phyloP scores from a whole-genome alignment of 2,113 vertebrate species.

The Penelope pileata region DNA sequence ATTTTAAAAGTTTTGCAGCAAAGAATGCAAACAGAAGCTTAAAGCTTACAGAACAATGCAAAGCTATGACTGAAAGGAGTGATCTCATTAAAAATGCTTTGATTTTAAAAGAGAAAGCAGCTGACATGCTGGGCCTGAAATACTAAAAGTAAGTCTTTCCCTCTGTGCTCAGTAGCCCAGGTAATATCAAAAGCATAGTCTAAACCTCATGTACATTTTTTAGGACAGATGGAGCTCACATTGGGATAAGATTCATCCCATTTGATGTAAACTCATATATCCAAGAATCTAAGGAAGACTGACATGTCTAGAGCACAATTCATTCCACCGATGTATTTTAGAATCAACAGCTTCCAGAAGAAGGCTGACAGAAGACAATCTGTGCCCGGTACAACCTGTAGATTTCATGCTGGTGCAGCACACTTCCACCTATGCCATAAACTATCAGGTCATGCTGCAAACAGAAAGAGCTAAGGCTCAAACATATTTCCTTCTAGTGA shows the following conservation, averaged over 20 bases:
- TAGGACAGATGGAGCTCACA: background rate
- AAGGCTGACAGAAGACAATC: background rate
- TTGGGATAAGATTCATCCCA: background rate
- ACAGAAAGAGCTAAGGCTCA: accelerated
- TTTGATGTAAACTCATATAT: background rate
- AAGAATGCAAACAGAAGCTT: background rate
- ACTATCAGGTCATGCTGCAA: background rate
- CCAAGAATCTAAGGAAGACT: background rate
- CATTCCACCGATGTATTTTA: accelerated
- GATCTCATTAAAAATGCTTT: background rate
- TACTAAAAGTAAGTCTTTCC: background rate
- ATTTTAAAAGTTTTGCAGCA: background rate
- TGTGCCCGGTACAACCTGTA: background rate
- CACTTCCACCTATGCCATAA: background rate
- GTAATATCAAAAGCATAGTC: background rate
- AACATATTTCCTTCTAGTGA: background rate
- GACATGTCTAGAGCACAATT: background rate
- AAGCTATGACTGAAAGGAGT: background rate
- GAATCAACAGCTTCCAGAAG: background rate
- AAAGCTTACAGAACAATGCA: background rate
- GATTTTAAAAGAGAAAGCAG: background rate
- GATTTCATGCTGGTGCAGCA: background rate
- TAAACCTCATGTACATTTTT: background rate
- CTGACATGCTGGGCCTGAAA: background rate
- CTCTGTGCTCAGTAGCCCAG: background rate